Evolutionary conservation across 2,888 invertebrate genomes (phyloP).

Genomic region (Polymixis flavicincta): DNA sequence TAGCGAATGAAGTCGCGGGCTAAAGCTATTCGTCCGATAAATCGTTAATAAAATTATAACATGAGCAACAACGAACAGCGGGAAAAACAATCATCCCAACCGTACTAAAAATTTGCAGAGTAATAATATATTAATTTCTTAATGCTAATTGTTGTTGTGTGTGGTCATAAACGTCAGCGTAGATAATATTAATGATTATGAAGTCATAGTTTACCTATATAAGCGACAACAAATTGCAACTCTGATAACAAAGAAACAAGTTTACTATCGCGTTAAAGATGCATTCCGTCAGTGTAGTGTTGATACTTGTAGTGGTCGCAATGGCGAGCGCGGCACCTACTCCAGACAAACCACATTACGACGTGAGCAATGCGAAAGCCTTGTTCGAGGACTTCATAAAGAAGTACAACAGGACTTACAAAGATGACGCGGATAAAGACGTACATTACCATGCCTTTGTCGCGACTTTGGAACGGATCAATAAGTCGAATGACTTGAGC

Average conservation of each 20-base stretch:
- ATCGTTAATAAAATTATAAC: neutral
- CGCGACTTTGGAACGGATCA: conserved; percentile 66
- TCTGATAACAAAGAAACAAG: conserved; percentile 5
- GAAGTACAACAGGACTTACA: conserved; percentile 71
- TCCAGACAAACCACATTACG: conserved; percentile 56
- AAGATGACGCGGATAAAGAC: conserved; percentile 69
- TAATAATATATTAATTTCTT: neutral
- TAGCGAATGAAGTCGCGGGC: neutral
- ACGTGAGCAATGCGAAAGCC: conserved; percentile 65
- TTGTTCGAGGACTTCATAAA: conserved; percentile 72
- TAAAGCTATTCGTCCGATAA: neutral
- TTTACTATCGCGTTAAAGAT: conserved; percentile 16
- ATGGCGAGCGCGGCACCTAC: conserved; percentile 44
- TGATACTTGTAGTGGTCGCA: conserved; percentile 50
- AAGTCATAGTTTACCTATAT: conserved; percentile 24
- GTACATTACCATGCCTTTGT: conserved; percentile 71
- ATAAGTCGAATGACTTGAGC: conserved; percentile 60
- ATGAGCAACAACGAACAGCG: neutral
- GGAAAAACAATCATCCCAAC: conserved; percentile 9
- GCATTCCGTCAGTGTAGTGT: conserved; percentile 42
- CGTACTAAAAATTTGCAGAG: neutral
- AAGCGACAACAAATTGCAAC: conserved; percentile 7
- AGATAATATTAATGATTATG: conserved; percentile 8
- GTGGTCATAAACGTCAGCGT: conserved; percentile 3
- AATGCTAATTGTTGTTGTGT: neutral